Conservation (phyloP, 1,140 invertebrate genomes). For the Drosophila ambigua region DNA sequence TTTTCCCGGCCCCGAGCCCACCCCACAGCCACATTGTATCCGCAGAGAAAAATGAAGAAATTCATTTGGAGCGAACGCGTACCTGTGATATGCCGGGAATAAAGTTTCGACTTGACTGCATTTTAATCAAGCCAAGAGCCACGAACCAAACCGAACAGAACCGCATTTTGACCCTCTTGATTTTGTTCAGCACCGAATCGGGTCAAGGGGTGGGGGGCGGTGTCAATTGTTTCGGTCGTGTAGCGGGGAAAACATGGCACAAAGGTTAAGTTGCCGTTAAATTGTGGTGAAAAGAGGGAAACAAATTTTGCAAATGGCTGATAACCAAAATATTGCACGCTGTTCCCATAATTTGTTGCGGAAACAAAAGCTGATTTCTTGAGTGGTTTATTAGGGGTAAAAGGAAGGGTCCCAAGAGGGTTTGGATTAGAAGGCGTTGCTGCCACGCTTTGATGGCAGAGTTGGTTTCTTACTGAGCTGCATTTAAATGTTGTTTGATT, state of each 20-base stretch:
- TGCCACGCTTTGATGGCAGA: too few relatives aligned
- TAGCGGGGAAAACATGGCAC: background rate
- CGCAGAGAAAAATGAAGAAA: constrained; percentile 55
- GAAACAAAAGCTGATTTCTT: background rate
- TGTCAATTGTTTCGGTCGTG: constrained; percentile 36
- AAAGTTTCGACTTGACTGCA: constrained; percentile 78
- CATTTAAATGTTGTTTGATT: background rate
- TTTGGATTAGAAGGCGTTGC: too few relatives aligned
- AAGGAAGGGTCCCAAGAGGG: background rate
- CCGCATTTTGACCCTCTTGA: constrained; percentile 39
- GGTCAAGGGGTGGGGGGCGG: background rate
- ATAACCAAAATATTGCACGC: constrained; percentile 9
- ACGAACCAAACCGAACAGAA: constrained; percentile 42
- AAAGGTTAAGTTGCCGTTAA: constrained; percentile 59
- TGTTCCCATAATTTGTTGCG: constrained; percentile 35
- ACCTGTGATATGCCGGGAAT: constrained; percentile 47
- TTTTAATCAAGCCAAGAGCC: constrained; percentile 76
- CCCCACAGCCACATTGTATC: constrained; percentile 16
- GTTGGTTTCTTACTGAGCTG: too few relatives aligned
- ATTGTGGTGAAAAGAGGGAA: constrained; percentile 51
- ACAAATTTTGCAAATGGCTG: constrained; percentile 19
- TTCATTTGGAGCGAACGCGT: constrained; percentile 55
- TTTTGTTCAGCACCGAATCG: too few relatives aligned
- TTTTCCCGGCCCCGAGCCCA: too few relatives aligned
- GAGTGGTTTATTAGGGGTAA: background rate